Conservation (phyloP, 2,888 invertebrate genomes). For the Cryptocheilus praepositus region DNA sequence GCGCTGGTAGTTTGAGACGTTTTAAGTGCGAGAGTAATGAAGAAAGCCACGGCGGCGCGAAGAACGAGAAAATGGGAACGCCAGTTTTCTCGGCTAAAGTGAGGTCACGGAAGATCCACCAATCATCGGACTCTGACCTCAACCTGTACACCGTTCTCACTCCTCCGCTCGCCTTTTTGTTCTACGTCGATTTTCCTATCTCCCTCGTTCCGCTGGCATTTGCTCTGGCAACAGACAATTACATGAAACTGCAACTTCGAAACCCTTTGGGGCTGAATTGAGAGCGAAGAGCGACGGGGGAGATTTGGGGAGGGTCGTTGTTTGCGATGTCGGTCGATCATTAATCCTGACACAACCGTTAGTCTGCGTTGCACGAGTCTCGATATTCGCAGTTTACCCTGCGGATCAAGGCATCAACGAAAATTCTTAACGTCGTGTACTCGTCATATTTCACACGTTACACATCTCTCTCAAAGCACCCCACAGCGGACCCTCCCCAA, state of each 20-base stretch:
- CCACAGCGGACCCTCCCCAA: too few species aligned
- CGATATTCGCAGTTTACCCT: slow-evolving; percentile 7
- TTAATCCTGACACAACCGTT: slow-evolving; percentile 51
- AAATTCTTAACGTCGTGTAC: too few species aligned
- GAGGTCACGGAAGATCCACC: slow-evolving; percentile 37
- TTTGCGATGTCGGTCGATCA: slow-evolving; percentile 44
- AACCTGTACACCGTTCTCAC: slow-evolving; percentile 26
- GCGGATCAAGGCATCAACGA: too few species aligned
- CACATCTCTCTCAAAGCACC: too few species aligned
- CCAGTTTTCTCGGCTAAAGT: slow-evolving; percentile 40
- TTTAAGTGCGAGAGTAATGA: neutral
- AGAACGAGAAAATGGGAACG: slow-evolving; percentile 22
- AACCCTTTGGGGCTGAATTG: slow-evolving; percentile 31
- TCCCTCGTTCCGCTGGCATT: slow-evolving; percentile 52
- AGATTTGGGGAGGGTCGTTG: slow-evolving; percentile 24
- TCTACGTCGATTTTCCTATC: neutral
- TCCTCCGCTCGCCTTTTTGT: neutral
- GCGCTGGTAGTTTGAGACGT: neutral
- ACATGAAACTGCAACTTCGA: slow-evolving; percentile 52
- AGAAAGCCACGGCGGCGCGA: slow-evolving; percentile 15
- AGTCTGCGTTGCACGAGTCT: neutral
- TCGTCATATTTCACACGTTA: too few species aligned
- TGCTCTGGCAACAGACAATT: slow-evolving; percentile 57
- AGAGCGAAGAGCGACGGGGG: slow-evolving; percentile 23
- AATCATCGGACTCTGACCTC: slow-evolving; percentile 47